A percentile compares a stretch with the other conserved stretches of the same genome.
These are phyloP conservation scores for Yponomeuta cagnagella DNA, from an alignment of 2,888 invertebrate genomes.

Conservation along the genomic window DNA sequence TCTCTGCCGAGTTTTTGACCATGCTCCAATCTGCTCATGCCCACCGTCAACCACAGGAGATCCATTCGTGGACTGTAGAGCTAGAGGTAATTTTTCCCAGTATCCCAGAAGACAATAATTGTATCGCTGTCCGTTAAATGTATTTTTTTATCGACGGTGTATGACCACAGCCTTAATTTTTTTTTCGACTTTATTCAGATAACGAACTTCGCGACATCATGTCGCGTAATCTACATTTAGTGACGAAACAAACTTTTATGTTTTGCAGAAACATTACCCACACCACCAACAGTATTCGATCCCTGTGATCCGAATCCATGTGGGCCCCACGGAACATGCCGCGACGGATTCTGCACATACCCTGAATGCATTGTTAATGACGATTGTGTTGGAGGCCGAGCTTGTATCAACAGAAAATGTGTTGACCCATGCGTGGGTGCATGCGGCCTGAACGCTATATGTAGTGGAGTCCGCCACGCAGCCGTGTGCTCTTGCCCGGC, in stretches of 20 bases:
- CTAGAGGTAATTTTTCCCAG: slow-evolving; percentile 35
- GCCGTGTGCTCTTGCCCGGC: slow-evolving; percentile 88
- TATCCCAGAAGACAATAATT: too few species aligned
- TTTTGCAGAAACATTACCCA: neutral
- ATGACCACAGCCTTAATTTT: too few species aligned
- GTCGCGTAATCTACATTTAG: too few species aligned
- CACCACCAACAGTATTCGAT: slow-evolving; percentile 47
- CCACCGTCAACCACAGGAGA: slow-evolving; percentile 83
- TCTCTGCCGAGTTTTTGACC: slow-evolving; percentile 78
- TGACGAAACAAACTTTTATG: neutral
- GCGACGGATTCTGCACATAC: slow-evolving; percentile 80
- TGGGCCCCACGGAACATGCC: slow-evolving; percentile 81
- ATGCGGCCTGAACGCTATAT: slow-evolving; percentile 90
- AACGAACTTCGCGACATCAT: too few species aligned
- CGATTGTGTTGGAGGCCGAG: slow-evolving; percentile 87
- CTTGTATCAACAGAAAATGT: slow-evolving; percentile 89
- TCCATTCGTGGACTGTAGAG: slow-evolving; percentile 83
- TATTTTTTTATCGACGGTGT: too few species aligned
- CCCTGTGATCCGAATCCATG: slow-evolving; percentile 84
- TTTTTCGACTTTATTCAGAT: too few species aligned
- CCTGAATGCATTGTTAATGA: slow-evolving; percentile 92
- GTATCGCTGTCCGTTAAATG: too few species aligned
- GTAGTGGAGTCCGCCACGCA: slow-evolving; percentile 82
- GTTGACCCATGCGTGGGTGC: slow-evolving; percentile 87
- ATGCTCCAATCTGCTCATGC: slow-evolving; percentile 84